Conservation (phyloP, 2,888 invertebrate genomes). For the Drosophila formosana region DNA sequence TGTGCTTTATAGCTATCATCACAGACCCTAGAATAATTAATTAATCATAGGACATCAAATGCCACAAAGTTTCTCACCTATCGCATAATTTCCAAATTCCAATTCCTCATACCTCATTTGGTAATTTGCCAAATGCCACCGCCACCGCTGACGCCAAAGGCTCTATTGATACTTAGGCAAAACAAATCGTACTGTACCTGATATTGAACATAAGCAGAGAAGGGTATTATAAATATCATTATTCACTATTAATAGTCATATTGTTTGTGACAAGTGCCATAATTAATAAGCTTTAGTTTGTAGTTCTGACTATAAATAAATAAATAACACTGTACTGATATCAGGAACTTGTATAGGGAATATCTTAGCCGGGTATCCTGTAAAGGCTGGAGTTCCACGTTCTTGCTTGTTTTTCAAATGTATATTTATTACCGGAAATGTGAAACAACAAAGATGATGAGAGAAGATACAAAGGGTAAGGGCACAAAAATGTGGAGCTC, state of each 20-base stretch:
- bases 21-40: slow-evolving; percentile 66
- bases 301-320: too few species aligned
- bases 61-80: slow-evolving; percentile 78
- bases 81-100: slow-evolving; percentile 64
- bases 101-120: slow-evolving; percentile 73
- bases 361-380: background rate
- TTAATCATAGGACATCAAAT: slow-evolving; percentile 78
- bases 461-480: background rate
- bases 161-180: background rate
- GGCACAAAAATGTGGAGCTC: background rate
- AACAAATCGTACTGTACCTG: slow-evolving; percentile 44
- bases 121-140: slow-evolving; percentile 62
- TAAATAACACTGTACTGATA: too few species aligned
- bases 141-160: background rate
- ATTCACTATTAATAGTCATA: too few species aligned
- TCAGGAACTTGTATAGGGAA: background rate
- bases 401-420: slow-evolving; percentile 68
- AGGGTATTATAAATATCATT: too few species aligned
- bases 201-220: background rate
- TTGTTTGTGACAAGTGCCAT: too few species aligned
- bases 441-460: slow-evolving; percentile 69
- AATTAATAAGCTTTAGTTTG: too few species aligned
- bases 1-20: slow-evolving; percentile 56
- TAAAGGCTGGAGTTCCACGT: background rate
- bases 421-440: slow-evolving; percentile 79